Base-by-base conservation (phyloP, 1,140 invertebrate species). In the Drosophila mojavensis region DNA sequence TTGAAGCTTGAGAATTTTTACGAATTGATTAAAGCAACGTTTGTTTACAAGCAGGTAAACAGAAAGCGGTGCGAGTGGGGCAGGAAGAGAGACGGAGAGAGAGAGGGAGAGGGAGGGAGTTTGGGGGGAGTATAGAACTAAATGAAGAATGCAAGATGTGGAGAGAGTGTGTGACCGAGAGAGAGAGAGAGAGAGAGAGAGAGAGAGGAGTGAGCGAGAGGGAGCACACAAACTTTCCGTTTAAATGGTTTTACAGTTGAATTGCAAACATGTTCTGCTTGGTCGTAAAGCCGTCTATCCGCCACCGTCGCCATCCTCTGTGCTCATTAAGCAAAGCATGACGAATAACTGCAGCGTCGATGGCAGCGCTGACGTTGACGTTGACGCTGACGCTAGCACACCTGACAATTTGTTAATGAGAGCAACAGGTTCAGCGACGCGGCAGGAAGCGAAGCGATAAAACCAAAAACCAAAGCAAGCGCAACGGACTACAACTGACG, bases 331-430 rank as follows among this genome's bases (percentile, higher is more conserved):
- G 78, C 68, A 89, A 89, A 78, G 47, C 84, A 89, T 89, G 84
- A 89, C 84, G 84, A 79, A 80, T 80, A 84, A 89, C 80, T 83
- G 83, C 79, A 79, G 50, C 58, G 68, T 43, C 17, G 30, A 58
- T n/a, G 65, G n/a, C 47, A 47, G 43, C 47, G 69, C 45, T 47
- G 62, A 59, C 54, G 47, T 11, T 43, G 58, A 61, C 61, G 69
- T 20, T 47, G 62, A 59, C 54, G 62, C 9, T 43, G 58, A 61
- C 61, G 69, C 15, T 61, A 53, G 72, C 72, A 89, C 84, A 89
- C 84, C 84, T 89, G 84, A 89, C 84, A 89, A 89, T 89, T 89
- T 89, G 84, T 89, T 89, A 89, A 89, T 89, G 84, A 89, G 84
- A 83, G 84, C 83, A 89, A 80, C 84, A 83, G 75, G 68, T 76